Evolutionary conservation across 2,888 invertebrate genomes (phyloP), one percentile per base, ranked within the genome.

Genomic region (Steinernema hermaphroditum): DNA sequence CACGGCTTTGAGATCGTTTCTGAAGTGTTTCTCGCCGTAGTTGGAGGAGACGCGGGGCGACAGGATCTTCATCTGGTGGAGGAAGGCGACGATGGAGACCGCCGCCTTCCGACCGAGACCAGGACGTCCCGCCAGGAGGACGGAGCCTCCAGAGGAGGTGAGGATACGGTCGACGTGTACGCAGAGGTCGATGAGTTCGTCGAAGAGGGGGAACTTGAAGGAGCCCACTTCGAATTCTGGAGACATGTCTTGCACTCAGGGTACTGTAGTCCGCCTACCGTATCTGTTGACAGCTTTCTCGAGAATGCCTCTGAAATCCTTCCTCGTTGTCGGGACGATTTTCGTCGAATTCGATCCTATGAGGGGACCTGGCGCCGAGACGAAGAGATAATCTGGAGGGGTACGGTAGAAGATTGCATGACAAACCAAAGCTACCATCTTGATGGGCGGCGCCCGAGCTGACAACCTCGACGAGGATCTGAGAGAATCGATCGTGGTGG

Each of bases 101-200:
- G 93, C 92, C 14, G 92, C 92, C 82, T 93, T 90, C 44, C 94
- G 90, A 0, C 95, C 93, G 69, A 91, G 91, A 54, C 94, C 96
- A 37, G 92, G 91, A 9, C 91, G 89, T 0, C 93, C 94, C 78
- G 92, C 91, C 77, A 93, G 88, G 46, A 92, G 89, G n/a, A 91
- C 85, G 41, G 92, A 90, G 0, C 92, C 92, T 14, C 90, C 81
- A 27, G 78, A 75, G 37, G 70, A 32, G 14, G 75, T 77, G 44
- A 93, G 86, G 0, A 90, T 89, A 75, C 92, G 89, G 75, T 92
- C 91, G 54, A 92, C 88, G 77, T 89, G 89, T 0, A 92, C 90
- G 50, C 91, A 90, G 78, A 91, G 88, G 69, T 91, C 89, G 14
- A 92, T 86, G 1, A 93, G 88, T 85, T 93, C 92, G 32, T 90